A percentile compares a stretch with the other conserved stretches of the same genome.
Evolutionary conservation across 64 coral and sea anemone species (phyloP).

Genomic region (Actinia equina): DNA sequence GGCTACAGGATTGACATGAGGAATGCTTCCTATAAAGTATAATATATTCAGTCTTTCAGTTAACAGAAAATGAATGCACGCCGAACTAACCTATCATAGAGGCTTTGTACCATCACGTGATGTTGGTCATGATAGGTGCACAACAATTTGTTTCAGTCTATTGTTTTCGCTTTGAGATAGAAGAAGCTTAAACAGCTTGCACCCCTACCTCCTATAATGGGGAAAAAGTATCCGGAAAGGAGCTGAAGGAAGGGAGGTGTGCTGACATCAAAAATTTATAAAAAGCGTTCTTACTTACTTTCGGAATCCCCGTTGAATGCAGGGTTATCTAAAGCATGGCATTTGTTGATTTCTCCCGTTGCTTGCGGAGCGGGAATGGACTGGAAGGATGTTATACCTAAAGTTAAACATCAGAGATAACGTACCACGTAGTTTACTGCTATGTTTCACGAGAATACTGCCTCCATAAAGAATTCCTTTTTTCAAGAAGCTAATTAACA

Average conservation of each 20-base stretch:
- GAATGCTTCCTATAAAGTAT: neutral
- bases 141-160: no score
- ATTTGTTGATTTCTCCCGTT: constrained; percentile 19
- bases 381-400: neutral
- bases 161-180: no score
- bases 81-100: no score
- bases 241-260: neutral
- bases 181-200: no score
- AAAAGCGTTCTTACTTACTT: neutral
- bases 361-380: neutral
- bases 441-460: no score
- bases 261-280: no score
- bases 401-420: neutral
- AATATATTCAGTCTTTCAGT: neutral
- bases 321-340: neutral
- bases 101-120: no score
- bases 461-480: no score
- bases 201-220: neutral
- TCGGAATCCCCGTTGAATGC: neutral
- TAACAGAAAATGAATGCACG: no score
- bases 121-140: no score
- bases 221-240: no score
- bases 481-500: no score
- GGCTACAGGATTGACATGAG: neutral
- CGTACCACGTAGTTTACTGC: neutral